Base-by-base conservation (phyloP, 2,797 vertebrate species). In the Nyctalus aviator region DNA sequence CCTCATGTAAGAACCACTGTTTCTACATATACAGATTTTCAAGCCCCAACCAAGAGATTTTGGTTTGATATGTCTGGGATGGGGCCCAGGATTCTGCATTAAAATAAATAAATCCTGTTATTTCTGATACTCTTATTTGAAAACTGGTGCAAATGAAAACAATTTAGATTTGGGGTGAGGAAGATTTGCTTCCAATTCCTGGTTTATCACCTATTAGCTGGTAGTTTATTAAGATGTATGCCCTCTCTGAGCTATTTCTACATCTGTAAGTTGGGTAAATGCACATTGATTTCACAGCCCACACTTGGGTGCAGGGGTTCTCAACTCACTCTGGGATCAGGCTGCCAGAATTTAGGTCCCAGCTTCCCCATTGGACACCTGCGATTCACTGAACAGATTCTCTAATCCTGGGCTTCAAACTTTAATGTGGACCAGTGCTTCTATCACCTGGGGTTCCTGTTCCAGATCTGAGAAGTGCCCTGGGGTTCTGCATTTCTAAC, bases 111-210 rank as follows among this genome's bases (percentile, higher is more conserved):
- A 44, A 35, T 17, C 46, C 13, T 53, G 14, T 71, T 83, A 32
- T 91, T 89, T 77, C 92, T 82, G 41, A 66, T 68, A 11, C 23
- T 84, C 27, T 53, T 81, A 77, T 57, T 87, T 91, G 57, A 13
- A 94, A 87, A 76, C 35, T 66, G 55, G n/a, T 86, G 8, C 84
- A 41, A 79, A 59, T 27, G 46, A 77, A 73, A 85, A 86, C 6
- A 64, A 30, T 35, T 91, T 81, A n/a, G 55, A 83, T 68, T 87
- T 84, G 8, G 69, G 59, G 77, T 8, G 44, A 77, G 66, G 18
- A 41, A 78, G 35, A 73, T 82, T 92, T 89, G 48, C 57, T 72
- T 72, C 25, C 87, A 57, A 32, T 86, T 89, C 35, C 13, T 64
- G 23, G 79, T 66, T 75, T 66, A 27, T 55, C 87, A 62, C 44